Conservation (phyloP, 2,113 vertebrate species). For the Atrichornis clamosus region DNA sequence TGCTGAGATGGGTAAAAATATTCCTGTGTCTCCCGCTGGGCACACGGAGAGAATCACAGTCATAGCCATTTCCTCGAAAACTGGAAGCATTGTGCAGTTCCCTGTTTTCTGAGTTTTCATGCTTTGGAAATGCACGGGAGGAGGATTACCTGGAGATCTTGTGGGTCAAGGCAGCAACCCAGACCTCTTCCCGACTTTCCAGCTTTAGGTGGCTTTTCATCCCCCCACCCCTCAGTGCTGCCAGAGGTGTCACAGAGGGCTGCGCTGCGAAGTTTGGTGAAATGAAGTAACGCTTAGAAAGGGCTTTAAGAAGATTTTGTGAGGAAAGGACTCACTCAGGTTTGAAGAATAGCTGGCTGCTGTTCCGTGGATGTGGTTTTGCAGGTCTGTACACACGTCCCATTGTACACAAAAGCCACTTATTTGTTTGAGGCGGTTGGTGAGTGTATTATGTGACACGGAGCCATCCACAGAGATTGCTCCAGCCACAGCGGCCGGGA, state of each 20-base stretch:
- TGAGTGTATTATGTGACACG: background rate
- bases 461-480: slow-evolving; percentile 54
- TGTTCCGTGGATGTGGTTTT: background rate
- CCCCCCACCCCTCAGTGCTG: background rate
- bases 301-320: background rate
- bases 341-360: slow-evolving; percentile 39
- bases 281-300: background rate
- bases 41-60: background rate
- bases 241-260: background rate
- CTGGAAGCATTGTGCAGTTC: background rate
- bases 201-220: background rate
- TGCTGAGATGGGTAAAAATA: background rate
- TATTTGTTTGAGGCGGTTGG: slow-evolving; percentile 9
- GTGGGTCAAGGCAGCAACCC: rapidly evolving
- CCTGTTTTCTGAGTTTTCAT: background rate
- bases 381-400: slow-evolving; percentile 36
- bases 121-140: background rate
- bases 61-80: background rate
- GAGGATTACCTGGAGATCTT: background rate
- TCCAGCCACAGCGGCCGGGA: slow-evolving; percentile 45
- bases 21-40: background rate
- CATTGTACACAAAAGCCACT: slow-evolving; percentile 36
- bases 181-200: rapidly evolving
- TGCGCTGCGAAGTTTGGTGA: background rate
- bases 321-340: slow-evolving; percentile 2